phyloP scores from a whole-genome alignment of 2,113 vertebrate species.

The Charina bottae region DNA sequence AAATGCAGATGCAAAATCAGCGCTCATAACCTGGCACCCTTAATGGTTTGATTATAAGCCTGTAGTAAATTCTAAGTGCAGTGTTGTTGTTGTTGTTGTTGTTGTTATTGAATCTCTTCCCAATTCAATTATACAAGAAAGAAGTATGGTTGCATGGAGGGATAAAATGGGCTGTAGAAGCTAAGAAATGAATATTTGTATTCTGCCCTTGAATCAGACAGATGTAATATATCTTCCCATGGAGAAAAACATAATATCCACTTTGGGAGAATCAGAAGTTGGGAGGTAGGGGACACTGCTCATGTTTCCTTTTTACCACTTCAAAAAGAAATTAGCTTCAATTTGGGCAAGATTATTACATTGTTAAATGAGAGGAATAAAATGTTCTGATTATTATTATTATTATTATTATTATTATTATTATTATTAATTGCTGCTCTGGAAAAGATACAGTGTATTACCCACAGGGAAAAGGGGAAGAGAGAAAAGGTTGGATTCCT shows the following conservation, averaged over 20 bases:
- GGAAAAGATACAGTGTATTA: background rate
- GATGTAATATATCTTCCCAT: background rate
- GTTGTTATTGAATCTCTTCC: background rate
- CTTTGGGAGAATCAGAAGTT: background rate
- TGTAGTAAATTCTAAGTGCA: background rate
- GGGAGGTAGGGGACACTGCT: background rate
- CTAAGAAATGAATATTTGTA: background rate
- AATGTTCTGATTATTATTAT: background rate
- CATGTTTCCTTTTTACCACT: background rate
- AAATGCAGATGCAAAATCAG: constrained; percentile 1
- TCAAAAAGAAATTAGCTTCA: background rate
- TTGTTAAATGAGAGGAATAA: background rate
- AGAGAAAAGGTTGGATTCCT: constrained; percentile 34
- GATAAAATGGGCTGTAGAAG: background rate
- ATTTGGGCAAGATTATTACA: background rate
- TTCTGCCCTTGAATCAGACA: background rate
- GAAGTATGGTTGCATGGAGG: background rate
- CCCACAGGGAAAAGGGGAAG: background rate
- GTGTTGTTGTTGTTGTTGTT: background rate
- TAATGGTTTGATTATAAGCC: background rate
- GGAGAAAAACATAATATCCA: background rate
- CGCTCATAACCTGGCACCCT: background rate
- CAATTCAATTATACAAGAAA: background rate
- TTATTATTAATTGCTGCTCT: background rate
- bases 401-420: background rate